Conservation (phyloP, 2,113 vertebrate genomes). For the Ariopsis seemanni region DNA sequence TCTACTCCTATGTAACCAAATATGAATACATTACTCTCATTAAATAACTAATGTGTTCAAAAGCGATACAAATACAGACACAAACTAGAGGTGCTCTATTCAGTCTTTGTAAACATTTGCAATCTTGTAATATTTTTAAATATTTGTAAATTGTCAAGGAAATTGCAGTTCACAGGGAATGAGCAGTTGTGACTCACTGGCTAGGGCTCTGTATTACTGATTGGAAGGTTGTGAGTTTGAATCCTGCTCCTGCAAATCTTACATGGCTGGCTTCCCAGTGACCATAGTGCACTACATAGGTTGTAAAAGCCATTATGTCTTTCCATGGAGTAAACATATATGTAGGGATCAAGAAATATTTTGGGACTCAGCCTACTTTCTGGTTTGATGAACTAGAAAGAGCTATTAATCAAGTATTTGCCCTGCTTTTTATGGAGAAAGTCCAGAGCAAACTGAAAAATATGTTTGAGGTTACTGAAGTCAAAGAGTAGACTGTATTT, state of each 20-base stretch:
- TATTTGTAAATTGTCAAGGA: neutral
- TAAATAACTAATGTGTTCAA: neutral
- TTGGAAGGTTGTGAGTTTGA: neutral
- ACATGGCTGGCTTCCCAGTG: neutral
- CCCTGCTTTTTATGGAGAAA: neutral
- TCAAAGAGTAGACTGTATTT: neutral
- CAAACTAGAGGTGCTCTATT: neutral
- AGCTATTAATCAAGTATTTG: neutral
- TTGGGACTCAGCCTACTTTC: neutral
- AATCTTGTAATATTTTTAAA: neutral
- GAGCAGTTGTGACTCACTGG: neutral
- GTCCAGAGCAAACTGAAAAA: neutral
- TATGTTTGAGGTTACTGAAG: neutral
- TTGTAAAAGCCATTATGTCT: neutral
- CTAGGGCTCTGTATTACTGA: neutral
- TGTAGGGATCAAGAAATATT: neutral
- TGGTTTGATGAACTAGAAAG: neutral
- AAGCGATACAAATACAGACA: neutral
- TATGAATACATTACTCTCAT: neutral
- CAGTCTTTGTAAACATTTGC: neutral
- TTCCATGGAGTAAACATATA: neutral
- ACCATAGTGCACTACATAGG: neutral
- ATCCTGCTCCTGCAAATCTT: neutral
- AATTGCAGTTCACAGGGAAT: neutral
- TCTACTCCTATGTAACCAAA: neutral